Evolutionary conservation across 2,797 vertebrate genomes (phyloP).

Genomic region (Cygnus olor): DNA sequence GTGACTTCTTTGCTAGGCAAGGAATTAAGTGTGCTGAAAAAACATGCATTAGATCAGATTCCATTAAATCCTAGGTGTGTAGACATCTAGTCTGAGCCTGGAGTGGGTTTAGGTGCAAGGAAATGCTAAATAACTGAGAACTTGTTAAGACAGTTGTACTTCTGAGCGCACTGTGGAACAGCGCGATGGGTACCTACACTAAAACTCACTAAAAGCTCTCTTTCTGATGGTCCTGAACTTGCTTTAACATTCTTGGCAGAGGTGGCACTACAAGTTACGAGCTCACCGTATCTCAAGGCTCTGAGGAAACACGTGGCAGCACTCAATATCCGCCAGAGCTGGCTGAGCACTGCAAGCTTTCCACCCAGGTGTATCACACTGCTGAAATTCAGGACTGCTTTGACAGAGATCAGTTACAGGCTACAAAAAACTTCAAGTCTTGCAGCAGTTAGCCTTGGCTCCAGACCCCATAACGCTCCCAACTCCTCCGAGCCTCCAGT

Average conservation of each 20-base stretch:
- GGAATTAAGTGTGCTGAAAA: slow-evolving; percentile 1
- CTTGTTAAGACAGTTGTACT: not conserved
- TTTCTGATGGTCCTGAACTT: not conserved
- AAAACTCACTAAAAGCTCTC: slow-evolving; percentile 4
- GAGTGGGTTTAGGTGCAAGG: not conserved
- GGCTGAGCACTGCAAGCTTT: not conserved
- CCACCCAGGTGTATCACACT: not conserved
- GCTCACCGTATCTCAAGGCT: not conserved
- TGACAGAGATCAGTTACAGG: not conserved
- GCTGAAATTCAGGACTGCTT: not conserved
- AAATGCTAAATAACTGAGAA: not conserved
- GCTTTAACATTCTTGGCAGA: not conserved
- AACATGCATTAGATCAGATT: not conserved
- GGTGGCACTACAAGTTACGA: not conserved
- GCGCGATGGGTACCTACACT: not conserved
- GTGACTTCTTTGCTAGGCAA: not conserved
- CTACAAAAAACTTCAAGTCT: not conserved
- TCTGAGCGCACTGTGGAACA: not conserved
- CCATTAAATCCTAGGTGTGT: not conserved
- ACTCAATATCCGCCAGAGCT: not conserved
- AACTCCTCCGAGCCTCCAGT: not conserved
- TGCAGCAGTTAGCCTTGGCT: not conserved
- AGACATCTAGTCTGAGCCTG: not conserved
- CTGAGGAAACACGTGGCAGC: slow-evolving; percentile 2
- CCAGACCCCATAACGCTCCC: not conserved